These are phyloP conservation scores for Bombus confusus DNA, from an alignment of 1,140 invertebrate genomes.

Conservation along the genomic window DNA sequence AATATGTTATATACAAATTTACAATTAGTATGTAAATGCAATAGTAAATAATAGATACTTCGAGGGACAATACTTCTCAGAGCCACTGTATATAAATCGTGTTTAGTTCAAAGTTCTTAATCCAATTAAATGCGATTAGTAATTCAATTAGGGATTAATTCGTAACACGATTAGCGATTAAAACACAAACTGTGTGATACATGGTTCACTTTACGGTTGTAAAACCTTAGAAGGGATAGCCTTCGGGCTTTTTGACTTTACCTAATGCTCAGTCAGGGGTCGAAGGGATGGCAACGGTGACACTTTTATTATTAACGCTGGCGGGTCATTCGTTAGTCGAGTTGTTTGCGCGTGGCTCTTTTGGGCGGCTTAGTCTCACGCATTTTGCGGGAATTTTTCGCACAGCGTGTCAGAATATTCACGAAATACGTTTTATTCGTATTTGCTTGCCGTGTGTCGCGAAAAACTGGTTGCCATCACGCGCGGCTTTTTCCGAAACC, in stretches of 20 bases:
- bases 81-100: too few species aligned
- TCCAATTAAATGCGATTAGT: too few species aligned
- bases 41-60: too few species aligned
- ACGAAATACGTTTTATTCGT: background rate
- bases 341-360: constrained; percentile 13
- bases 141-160: too few species aligned
- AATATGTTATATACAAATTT: too few species aligned
- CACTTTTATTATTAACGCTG: constrained; percentile 23
- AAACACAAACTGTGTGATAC: too few species aligned
- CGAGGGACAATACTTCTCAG: too few species aligned
- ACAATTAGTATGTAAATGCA: too few species aligned
- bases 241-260: background rate
- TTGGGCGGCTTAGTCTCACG: background rate
- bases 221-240: too few species aligned
- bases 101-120: too few species aligned
- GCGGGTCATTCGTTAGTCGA: background rate
- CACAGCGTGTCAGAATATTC: background rate
- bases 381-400: constrained; percentile 28
- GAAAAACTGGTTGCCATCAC: background rate
- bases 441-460: background rate
- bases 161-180: too few species aligned
- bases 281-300: background rate
- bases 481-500: background rate
- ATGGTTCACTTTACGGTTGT: background rate
- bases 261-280: background rate